Evolutionary conservation across 64 coral and sea anemone genomes (phyloP).

Genomic region (Pocillopora verrucosa): DNA sequence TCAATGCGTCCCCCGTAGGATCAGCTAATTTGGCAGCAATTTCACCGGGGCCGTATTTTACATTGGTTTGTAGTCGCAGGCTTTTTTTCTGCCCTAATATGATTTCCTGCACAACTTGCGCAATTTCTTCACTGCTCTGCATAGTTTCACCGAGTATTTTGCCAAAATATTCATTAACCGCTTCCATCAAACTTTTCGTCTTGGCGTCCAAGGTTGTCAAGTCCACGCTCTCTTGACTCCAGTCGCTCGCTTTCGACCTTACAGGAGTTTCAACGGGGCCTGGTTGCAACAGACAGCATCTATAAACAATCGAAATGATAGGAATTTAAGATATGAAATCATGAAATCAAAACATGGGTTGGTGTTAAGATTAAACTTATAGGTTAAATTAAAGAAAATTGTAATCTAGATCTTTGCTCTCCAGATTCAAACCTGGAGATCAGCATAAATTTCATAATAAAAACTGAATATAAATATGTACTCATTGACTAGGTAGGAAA

Average conservation of each 20-base stretch:
- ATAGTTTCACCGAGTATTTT: background rate
- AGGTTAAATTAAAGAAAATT: too few relatives aligned
- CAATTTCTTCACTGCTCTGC: conserved; percentile 55
- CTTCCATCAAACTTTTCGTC: conserved; percentile 48
- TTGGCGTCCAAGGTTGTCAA: conserved; percentile 52
- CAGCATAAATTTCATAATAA: too few relatives aligned
- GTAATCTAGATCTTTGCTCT: too few relatives aligned
- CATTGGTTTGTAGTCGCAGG: conserved; percentile 69
- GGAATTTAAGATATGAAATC: background rate
- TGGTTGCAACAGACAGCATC: conserved; percentile 67
- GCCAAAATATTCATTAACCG: background rate
- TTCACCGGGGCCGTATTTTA: conserved; percentile 35
- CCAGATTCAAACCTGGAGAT: too few relatives aligned
- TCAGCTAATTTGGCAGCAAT: conserved; percentile 67
- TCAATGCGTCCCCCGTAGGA: conserved; percentile 48
- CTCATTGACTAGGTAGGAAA: too few relatives aligned
- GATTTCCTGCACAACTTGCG: conserved; percentile 47
- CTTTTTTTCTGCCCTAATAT: conserved; percentile 40
- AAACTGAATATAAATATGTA: too few relatives aligned
- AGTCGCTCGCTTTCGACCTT: background rate
- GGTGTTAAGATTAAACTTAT: too few relatives aligned
- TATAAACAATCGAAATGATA: background rate
- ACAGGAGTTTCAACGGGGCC: conserved; percentile 55
- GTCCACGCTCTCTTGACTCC: conserved; percentile 26
- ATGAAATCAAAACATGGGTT: too few relatives aligned